Percentiles rank a stretch among this genome's conserved stretches.
These are phyloP conservation scores for Sciaenops ocellatus DNA, from an alignment of 2,797 vertebrate genomes.

Conservation along the genomic window DNA sequence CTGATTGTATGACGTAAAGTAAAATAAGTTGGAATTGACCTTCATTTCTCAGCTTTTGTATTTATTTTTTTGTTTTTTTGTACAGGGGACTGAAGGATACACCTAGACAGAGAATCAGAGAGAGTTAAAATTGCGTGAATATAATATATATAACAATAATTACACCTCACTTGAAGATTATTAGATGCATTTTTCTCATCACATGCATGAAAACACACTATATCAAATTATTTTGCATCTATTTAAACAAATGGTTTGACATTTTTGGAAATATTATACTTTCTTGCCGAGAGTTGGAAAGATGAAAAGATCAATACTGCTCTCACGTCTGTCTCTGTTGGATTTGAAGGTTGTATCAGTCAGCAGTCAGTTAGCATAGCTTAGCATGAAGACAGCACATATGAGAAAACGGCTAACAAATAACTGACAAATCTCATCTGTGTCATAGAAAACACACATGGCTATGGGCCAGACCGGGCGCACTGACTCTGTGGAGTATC, in stretches of 20 bases:
- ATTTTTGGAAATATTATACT: too few species aligned
- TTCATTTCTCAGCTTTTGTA: background rate
- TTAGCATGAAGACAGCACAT: background rate
- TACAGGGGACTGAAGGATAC: background rate
- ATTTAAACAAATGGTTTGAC: too few species aligned
- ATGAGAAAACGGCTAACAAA: background rate
- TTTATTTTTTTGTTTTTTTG: background rate
- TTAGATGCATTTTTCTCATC: background rate
- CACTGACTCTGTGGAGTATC: background rate
- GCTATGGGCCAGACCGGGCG: background rate
- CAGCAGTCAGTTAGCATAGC: background rate
- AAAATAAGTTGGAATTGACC: slow-evolving; percentile 14
- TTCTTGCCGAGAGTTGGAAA: background rate
- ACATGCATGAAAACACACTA: background rate
- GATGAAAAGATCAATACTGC: background rate
- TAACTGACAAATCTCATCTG: background rate
- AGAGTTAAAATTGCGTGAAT: background rate
- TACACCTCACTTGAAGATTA: background rate
- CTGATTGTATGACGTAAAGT: slow-evolving; percentile 5
- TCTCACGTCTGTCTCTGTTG: background rate
- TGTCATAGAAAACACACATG: background rate
- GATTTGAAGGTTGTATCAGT: background rate
- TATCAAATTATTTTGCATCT: too few species aligned
- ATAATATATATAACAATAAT: background rate
- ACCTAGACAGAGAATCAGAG: background rate